Evolutionary conservation across 2,113 vertebrate species (phyloP), one percentile per base, ranked within the genome.

Genomic region (Hydropotes inermis): DNA sequence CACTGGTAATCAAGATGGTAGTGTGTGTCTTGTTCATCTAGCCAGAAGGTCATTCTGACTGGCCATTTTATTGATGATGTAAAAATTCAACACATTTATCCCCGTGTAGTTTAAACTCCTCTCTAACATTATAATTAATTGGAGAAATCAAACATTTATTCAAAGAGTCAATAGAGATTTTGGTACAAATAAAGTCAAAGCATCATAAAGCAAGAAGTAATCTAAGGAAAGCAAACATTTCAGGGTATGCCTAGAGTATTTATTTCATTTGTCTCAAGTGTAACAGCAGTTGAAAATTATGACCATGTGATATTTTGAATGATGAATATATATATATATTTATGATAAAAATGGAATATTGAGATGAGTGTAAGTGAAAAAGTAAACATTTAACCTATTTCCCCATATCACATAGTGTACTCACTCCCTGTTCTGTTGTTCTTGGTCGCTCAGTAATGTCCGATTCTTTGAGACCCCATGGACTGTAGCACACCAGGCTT

Each of bases 1-100:
- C 6, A 13, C 43, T 97, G 61, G 87, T 89, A 64, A 94, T 98
- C 61, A 95, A 97, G 52, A 94, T 43, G 97, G 96, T 89, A 50
- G 47, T 13, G 5, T 93, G 33, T 76, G n/a, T 95, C 82, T 84
- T 85, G 78, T 36, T 95, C 95, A 84, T 93, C 74, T 36, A 97
- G 95, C 45, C 55, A 70, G 64, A 92, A 86, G 94, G 36, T 95
- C 79, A 45, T 61, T 74, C 36, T 70, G 43, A 64, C 11, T 47
- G 9, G 11, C 96, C 57, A 82, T 81, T 96, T 94, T 94, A 95
- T 52, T 64, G 55, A 92, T 87, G 50, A 60, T 13, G 54, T 96
- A 87, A 87, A 97, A 89, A 87, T 96, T 28, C 13, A 87, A 0
- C 47, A 83, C 21, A 67, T 96, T 93, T 96, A 43, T 39, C 43